These are phyloP conservation scores for Fabriciana adippe DNA, from an alignment of 2,888 invertebrate genomes.

Conservation along the genomic window DNA sequence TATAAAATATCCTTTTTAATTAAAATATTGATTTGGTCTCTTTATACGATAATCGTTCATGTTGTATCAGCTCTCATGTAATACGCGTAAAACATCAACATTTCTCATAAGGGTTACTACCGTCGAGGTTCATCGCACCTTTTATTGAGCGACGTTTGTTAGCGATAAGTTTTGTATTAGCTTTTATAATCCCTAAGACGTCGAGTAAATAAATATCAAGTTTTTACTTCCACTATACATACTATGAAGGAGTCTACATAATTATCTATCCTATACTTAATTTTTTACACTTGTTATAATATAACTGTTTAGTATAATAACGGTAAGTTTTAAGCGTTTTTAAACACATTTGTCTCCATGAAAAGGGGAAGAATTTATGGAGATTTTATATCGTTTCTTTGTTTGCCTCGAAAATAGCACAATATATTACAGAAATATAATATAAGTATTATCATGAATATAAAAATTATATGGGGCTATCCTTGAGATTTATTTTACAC, in stretches of 20 bases:
- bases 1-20: neutral
- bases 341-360: too few relatives aligned
- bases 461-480: too few relatives aligned
- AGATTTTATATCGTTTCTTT: too few relatives aligned
- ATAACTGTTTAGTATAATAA: too few relatives aligned
- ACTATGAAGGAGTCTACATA: neutral
- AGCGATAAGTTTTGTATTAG: conserved; percentile 77
- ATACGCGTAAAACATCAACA: conserved; percentile 57
- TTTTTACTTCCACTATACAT: conserved; percentile 24
- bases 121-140: conserved; percentile 74
- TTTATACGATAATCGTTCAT: neutral
- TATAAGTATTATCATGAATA: too few relatives aligned
- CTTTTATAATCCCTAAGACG: conserved; percentile 65
- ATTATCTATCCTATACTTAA: too few relatives aligned
- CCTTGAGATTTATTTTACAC: too few relatives aligned
- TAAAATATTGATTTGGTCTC: neutral
- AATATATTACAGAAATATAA: too few relatives aligned
- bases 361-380: too few relatives aligned
- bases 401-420: too few relatives aligned
- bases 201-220: conserved; percentile 49
- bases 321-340: too few relatives aligned
- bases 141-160: conserved; percentile 80
- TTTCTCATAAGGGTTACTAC: conserved; percentile 79
- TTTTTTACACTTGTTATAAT: too few relatives aligned
- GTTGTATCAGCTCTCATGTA: conserved; percentile 52